phyloP scores from a whole-genome alignment of 1,140 invertebrate genomes.

The Vanessa atalanta region DNA sequence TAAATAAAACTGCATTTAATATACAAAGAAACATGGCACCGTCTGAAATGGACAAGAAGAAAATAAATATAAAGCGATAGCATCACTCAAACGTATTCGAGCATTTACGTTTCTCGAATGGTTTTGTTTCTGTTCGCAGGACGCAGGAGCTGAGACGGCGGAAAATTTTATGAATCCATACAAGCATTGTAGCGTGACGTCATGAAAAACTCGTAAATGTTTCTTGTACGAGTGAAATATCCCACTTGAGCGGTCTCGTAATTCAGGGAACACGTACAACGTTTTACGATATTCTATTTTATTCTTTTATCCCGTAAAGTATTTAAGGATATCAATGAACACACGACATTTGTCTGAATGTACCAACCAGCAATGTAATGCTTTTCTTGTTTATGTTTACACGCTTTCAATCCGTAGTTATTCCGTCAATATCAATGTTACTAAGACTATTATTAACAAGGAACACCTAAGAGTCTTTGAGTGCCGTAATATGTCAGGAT shows the following conservation, averaged over 20 bases:
- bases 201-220: conserved; percentile 20
- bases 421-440: no score
- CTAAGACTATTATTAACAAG: no score
- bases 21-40: conserved; percentile 9
- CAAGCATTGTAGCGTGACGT: conserved; percentile 4
- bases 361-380: no score
- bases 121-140: conserved; percentile 7
- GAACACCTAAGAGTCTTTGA: no score
- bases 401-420: no score
- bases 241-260: conserved; percentile 7
- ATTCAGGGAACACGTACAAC: conserved; percentile 2
- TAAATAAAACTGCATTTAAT: conserved; percentile 11
- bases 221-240: conserved; percentile 15
- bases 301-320: conserved; percentile 7
- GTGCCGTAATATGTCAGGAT: no score
- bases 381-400: no score
- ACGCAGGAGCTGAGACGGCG: not conserved
- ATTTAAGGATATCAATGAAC: conserved; percentile 2
- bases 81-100: conserved; percentile 15
- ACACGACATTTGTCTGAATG: no score
- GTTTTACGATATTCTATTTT: conserved; percentile 6
- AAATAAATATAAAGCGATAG: conserved; percentile 12
- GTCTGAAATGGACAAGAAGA: not conserved
- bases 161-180: conserved; percentile 17
- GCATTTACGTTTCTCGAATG: conserved; percentile 3